Evolutionary conservation across 37 sponge, comb jelly and placozoan species (phyloP), one percentile per base, ranked within the genome.

Genomic region (Haliclona indistincta): DNA sequence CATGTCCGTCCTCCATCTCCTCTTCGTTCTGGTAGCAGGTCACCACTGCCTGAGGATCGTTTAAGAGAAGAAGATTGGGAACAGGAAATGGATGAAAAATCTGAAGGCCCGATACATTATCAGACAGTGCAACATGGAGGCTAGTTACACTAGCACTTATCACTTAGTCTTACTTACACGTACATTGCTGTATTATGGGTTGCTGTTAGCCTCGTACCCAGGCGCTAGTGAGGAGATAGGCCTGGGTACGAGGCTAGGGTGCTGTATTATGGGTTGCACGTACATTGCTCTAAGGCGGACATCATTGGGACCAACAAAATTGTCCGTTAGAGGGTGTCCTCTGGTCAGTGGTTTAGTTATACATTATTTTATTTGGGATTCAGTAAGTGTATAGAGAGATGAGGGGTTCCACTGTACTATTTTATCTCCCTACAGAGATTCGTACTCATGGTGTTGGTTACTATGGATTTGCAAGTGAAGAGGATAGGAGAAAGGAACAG

Each of bases 391-490:
- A 4, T 70, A 40, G 47, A 40, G 47, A 2, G 3, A 22, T 44
- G 49, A 33, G 25, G 39, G 4, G 29, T 4, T 68, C 4, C 4
- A 23, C n/a, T 55, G 2, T 52, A 28, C 39, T 37, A 17, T 40
- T 5, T 0, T 63, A 3, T 60, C 34, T 23, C 54, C 23, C 44
- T 43, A 19, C 43, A 82, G 97, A 96, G 80, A 56, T 90, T 3
- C 88, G 97, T 0, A 60, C 43, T 34, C 91, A 88, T 74, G 97
- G 97, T 10, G 89, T 90, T 0, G 97, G 89, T n/a, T 93, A 96
- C 78, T 96, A 78, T 67, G 56, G 75, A 54, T 96, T 96, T 67
- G 80, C 91, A 13, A 64, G 47, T 23, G 89, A 96, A 43, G 91
- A 87, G 45, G 76, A 73, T 20, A 70, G 84, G 68, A 82, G 97